Base-by-base conservation (phyloP, 2,888 invertebrate genomes). In the Amphipyra tragopoginis region DNA sequence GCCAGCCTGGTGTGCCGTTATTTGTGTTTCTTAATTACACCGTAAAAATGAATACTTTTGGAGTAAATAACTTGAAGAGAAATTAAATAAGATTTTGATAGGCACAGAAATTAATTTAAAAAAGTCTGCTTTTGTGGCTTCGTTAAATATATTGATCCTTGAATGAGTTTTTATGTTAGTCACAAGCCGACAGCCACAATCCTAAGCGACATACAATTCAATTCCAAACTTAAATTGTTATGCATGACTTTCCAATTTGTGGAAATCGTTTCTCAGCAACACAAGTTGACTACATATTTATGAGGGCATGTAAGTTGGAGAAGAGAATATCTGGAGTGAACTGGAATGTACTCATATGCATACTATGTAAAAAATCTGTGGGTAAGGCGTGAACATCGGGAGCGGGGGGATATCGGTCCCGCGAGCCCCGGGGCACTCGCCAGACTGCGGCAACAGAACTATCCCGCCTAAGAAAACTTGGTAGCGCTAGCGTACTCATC, bases 331-430 rank as follows among this genome's bases (percentile, higher is more conserved):
- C 69, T 72, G 57, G 67, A 76, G 75, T 73, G 72, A 62, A 79
- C 15, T 60, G 70, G 60, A 65, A 74, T 66, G 51, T 56, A 63
- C 81, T 87, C 83, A 78, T 86, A 88, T 88, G 85, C 87, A 89
- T 90, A 90, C 86, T 90, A 89, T 86, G 87, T 36, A 10, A 85
- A 84, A 86, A 88, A 88, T 89, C 84, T 83, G 78, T 78, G 73
- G 80, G 75, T 73, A 80, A 85, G 75, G 84, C 83, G 88, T 69
- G 83, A 86, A 86, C 84, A 85, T 86, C 13, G 50, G 44, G 43
- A 38, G 54, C 81, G 71, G 79, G 61, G 79, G 79, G n/a, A n/a
- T n/a, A 87, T 86, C 77, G 88, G 82, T 86, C 89, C 90, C 86
- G 67, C 51, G 85, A 64, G 78, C 66, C 72, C 57, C 40, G 60